These are phyloP conservation scores for Parnassius mnemosyne DNA, from an alignment of 2,888 invertebrate species.

Conservation along the genomic window DNA sequence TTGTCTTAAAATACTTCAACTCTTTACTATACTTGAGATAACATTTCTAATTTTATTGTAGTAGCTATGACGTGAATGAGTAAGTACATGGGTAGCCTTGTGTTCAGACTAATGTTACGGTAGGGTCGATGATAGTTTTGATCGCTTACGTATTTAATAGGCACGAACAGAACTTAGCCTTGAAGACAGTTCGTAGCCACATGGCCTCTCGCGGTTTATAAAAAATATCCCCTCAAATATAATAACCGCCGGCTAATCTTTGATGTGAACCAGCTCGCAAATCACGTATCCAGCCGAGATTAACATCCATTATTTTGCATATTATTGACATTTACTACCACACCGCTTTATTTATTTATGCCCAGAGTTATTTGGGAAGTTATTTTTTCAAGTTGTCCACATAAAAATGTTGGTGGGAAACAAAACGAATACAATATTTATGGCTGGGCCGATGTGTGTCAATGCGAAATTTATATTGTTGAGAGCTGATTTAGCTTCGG, in stretches of 20 bases:
- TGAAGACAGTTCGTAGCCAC: slow-evolving; percentile 25
- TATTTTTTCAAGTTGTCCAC: slow-evolving; percentile 69
- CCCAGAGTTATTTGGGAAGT: slow-evolving; percentile 76
- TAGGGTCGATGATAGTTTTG: neutral
- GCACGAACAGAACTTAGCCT: slow-evolving; percentile 27
- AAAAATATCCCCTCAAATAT: slow-evolving; percentile 37
- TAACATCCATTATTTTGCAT: slow-evolving; percentile 79
- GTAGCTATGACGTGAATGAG: neutral
- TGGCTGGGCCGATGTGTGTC: slow-evolving; percentile 72
- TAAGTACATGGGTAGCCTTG: neutral
- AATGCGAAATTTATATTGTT: slow-evolving; percentile 75
- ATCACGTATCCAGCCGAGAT: slow-evolving; percentile 71
- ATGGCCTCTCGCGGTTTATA: slow-evolving; percentile 17
- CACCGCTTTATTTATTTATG: slow-evolving; percentile 72
- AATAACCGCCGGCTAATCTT: slow-evolving; percentile 67
- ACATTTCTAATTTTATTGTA: neutral
- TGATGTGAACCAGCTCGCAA: slow-evolving; percentile 68
- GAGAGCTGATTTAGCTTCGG: slow-evolving; percentile 63
- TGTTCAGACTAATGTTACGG: neutral
- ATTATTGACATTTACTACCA: slow-evolving; percentile 80
- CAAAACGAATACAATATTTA: slow-evolving; percentile 74
- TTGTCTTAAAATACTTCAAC: too few species aligned
- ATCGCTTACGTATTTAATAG: slow-evolving; percentile 12
- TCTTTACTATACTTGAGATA: neutral
- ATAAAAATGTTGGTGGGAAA: slow-evolving; percentile 75